Base-by-base conservation (phyloP, 2,113 vertebrate genomes). In the Dryoscopus gambensis region DNA sequence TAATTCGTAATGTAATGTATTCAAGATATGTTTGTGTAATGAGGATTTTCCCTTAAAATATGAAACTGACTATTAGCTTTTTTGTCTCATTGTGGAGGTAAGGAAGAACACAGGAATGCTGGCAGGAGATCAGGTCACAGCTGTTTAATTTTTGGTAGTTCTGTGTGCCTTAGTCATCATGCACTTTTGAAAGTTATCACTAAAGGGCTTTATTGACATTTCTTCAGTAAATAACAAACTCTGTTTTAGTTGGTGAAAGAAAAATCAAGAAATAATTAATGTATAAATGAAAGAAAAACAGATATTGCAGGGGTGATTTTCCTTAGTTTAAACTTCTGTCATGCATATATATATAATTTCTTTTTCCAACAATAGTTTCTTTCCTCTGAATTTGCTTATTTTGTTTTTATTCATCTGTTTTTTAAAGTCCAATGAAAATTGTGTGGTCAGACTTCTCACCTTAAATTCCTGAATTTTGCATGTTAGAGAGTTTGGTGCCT, bases 31-130 rank as follows among this genome's bases (percentile, higher is more conserved):
- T 49, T 82, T 64, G 15, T 64, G 8, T 74, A 84, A 70, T 79
- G n/a, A 93, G 47, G 12, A 59, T 83, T 88, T 85, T 47, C 18
- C 39, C 21, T 79, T 92, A 44, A 88, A 88, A 63, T 68, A 47
- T 10, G 11, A 25, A 74, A 65, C 46, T 53, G 17, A 44, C 37
- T 70, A 2, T 42, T 31, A 75, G 74, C 30, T 62, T 11, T 52
- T 84, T 59, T 75, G 14, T 53, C 18, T 79, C 24, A 10, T 55
- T 65, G 30, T 85, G 57, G 24, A 79, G 35, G 14, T 59, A 37
- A 24, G 37, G 57, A 80, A 89, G 13, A 63, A 9, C 33, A 46
- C 18, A 69, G 30, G 12, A 55, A 50, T 47, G 33, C 12, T 2
- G 0, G 15, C 52, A 71, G 65, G 21, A 57, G 62, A n/a, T 83